Base-by-base conservation (phyloP, 2,888 invertebrate species). In the Schizaphis graminum region DNA sequence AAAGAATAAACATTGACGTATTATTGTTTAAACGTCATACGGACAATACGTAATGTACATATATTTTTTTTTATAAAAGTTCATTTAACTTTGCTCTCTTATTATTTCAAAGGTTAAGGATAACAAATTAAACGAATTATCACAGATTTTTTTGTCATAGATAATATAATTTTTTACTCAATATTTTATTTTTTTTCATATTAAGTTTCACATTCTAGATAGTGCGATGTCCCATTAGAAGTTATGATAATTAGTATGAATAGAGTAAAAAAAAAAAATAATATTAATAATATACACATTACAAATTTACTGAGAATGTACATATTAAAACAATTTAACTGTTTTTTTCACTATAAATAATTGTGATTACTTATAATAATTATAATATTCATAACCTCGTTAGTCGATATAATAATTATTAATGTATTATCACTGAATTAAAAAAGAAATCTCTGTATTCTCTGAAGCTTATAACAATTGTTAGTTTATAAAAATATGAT, bases 41-140 rank as follows among this genome's bases (percentile, higher is more conserved):
- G 8, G 35, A 77, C 77, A 77, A 35, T 35, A 35, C 8, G 35
- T 77, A 35, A 89, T 89, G 13, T 44, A 56, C 24, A 35, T 53
- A 35, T 53, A 10, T 89, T 56, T 89, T 41, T 56, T 57, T 89
- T 41, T 41, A 41, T 89, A 5, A 49, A 87, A 89, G 89, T 89
- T 89, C 56, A 57, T 89, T 89, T 89, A 89, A 57, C 89, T 89
- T 89, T 89, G 57, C 89, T 13, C 56, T 57, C 57, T 4, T 44
- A 57, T 4, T 44, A 57, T 57, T n/a, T 57, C 28, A 57, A 57
- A 89, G 89, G 89, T 89, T 89, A 89, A 87, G 47, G 21, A 87
- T 87, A 16, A 21, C n/a, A 16, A 35, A 87, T 87, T 49, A 49
- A 49, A 49, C 21, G 47, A 87, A 87, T n/a, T 87, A 87, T 87